These are phyloP conservation scores for Andrena haemorrhoa DNA, from an alignment of 2,888 invertebrate species.

Conservation along the genomic window DNA sequence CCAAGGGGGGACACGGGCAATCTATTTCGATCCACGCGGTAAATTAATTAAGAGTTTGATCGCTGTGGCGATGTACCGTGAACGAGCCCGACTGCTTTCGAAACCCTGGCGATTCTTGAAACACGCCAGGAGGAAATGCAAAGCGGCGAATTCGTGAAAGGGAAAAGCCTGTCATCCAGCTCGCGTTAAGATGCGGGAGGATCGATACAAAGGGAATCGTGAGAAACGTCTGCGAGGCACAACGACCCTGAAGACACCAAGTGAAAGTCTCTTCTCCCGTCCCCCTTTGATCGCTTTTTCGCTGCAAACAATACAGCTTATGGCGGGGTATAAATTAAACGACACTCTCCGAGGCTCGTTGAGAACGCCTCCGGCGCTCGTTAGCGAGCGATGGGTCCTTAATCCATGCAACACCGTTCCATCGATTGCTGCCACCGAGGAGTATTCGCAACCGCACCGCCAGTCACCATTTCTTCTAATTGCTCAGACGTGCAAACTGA, in stretches of 20 bases:
- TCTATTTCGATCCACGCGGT: constrained; percentile 21
- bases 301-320: constrained; percentile 23
- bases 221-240: constrained; percentile 51
- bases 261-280: constrained; percentile 60
- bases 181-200: constrained; percentile 4
- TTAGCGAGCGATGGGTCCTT: constrained; percentile 9
- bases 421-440: constrained; percentile 22
- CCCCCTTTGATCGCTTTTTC: constrained; percentile 31
- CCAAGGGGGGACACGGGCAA: background rate
- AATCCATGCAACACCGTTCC: constrained; percentile 15
- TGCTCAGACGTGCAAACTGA: background rate
- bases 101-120: background rate
- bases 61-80: constrained; percentile 3
- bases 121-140: background rate
- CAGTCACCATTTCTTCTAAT: background rate
- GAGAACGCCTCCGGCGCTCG: constrained; percentile 4
- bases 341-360: background rate
- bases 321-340: constrained; percentile 3
- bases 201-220: constrained; percentile 62
- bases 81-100: constrained; percentile 19
- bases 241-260: constrained; percentile 49
- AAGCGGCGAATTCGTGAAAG: constrained; percentile 9
- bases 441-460: constrained; percentile 8
- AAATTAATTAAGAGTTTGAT: constrained; percentile 24
- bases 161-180: constrained; percentile 10